Evolutionary conservation across 2,113 vertebrate genomes (phyloP), one percentile per base, ranked within the genome.

Genomic region (Ellobius talpinus): DNA sequence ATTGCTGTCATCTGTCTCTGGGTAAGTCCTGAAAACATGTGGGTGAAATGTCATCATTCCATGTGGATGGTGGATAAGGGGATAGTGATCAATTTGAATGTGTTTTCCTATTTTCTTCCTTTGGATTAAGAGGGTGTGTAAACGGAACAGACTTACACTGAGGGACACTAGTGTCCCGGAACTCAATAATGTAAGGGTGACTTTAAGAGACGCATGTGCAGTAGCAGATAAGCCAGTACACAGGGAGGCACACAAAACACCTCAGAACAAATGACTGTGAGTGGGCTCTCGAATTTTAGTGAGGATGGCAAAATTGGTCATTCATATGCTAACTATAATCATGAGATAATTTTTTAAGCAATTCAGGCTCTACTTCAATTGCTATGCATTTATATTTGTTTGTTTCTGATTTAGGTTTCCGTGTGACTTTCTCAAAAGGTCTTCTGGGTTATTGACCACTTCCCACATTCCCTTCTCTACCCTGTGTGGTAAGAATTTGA

Each of bases 221-320:
- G 0, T n/a, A 42, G 39, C 70, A 66, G n/a, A n/a, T 17, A 7
- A 42, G 50, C 5, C 29, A 2, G 1, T 36, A 6, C 0, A 42
- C 9, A 7, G 29, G 13, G 63, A 90, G 45, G 17, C 29, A 9
- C 39, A 8, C 24, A 6, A 21, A 4, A 16, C 1, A 9, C 10
- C 2, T 14, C 5, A 31, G 58, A 73, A n/a, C 36, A 42, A 42
- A 36, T 39, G 33, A 72, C 13, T 23, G 7, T 1, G 4, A 50
- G 65, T 33, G 10, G 11, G 6, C 42, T 33, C 58, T 52, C 68
- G 33, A 61, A 66, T 58, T 77, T 21, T 42, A 12, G 36, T 63
- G 21, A 87, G 42, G 24, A 52, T 33, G 10, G 10, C n/a, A 65
- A 10, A 58, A 42, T 33, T 24, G 3, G n/a, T 16, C 13, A n/a